These are phyloP conservation scores for Ruditapes philippinarum DNA, from an alignment of 1,140 invertebrate species.

Conservation along the genomic window DNA sequence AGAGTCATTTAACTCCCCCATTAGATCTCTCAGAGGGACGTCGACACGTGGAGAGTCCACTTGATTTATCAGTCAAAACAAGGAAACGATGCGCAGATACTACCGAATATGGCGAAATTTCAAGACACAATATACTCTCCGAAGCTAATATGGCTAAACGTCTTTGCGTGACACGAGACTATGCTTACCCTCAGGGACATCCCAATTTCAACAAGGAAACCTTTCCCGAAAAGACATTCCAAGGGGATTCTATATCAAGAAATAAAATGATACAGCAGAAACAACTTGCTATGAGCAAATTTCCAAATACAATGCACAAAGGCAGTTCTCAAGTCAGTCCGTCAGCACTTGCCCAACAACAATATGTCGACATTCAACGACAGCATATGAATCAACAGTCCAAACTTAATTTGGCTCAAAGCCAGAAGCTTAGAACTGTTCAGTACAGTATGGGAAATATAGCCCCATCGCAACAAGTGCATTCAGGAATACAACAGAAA, in stretches of 20 bases:
- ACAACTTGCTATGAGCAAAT: background rate
- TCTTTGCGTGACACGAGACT: constrained; percentile 28
- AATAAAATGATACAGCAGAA: constrained; percentile 22
- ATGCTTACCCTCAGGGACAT: constrained; percentile 49
- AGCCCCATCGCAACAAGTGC: background rate
- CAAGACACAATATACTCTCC: background rate
- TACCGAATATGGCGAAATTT: constrained; percentile 33
- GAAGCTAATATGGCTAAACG: constrained; percentile 17
- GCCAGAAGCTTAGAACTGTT: background rate
- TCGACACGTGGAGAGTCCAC: constrained; percentile 69
- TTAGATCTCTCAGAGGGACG: constrained; percentile 51
- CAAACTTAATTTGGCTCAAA: background rate
- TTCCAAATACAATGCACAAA: background rate
- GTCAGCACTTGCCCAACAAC: background rate
- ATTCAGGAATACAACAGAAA: background rate
- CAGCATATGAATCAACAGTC: background rate
- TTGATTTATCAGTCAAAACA: constrained; percentile 72
- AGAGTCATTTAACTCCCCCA: constrained; percentile 48
- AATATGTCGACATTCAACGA: constrained; percentile 15
- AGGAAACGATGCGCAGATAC: constrained; percentile 67
- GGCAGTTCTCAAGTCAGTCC: background rate
- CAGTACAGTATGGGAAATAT: background rate
- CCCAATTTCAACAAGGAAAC: constrained; percentile 27
- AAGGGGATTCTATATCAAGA: background rate
- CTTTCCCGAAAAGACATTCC: background rate